These are phyloP conservation scores for Xenops minutus DNA, from an alignment of 2,797 vertebrate genomes.

Conservation along the genomic window DNA sequence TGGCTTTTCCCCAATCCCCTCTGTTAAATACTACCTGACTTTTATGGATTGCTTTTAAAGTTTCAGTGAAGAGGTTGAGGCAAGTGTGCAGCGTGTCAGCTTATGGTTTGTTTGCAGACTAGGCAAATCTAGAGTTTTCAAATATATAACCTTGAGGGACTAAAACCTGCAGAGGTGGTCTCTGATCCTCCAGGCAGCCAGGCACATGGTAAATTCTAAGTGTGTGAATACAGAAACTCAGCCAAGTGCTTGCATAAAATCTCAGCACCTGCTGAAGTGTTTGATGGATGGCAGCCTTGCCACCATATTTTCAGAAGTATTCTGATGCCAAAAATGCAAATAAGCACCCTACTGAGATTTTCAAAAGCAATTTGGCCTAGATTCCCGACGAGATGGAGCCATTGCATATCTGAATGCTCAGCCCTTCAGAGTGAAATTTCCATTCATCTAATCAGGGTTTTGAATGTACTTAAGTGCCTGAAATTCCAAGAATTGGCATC, in stretches of 20 bases:
- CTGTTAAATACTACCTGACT: slow-evolving; percentile 1
- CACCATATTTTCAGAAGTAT: slow-evolving; percentile 50
- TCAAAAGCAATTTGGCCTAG: slow-evolving; percentile 55
- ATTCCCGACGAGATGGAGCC: slow-evolving; percentile 29
- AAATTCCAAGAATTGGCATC: slow-evolving; percentile 57
- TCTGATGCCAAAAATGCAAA: slow-evolving; percentile 58
- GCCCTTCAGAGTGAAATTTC: slow-evolving; percentile 40
- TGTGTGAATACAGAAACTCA: slow-evolving; percentile 4
- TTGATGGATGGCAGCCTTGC: slow-evolving; percentile 60
- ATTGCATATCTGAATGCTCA: slow-evolving; percentile 45
- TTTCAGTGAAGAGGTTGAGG: slow-evolving; percentile 13
- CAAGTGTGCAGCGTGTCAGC: background rate
- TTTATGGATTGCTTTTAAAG: background rate
- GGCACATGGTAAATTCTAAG: slow-evolving; percentile 27
- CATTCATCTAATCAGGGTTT: slow-evolving; percentile 55
- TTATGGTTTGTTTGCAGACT: slow-evolving; percentile 24
- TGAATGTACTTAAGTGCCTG: slow-evolving; percentile 38
- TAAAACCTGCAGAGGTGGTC: slow-evolving; percentile 45
- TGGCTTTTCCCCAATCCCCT: slow-evolving; percentile 29
- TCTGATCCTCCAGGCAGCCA: slow-evolving; percentile 22
- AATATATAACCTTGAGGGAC: slow-evolving; percentile 28
- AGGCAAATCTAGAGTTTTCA: slow-evolving; percentile 28
- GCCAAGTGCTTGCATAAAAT: slow-evolving; percentile 55
- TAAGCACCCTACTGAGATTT: slow-evolving; percentile 50
- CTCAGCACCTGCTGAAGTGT: slow-evolving; percentile 59